These are phyloP conservation scores for Lepidocyrtoides sp. DNA, from an alignment of 2,888 invertebrate species.

Conservation along the genomic window DNA sequence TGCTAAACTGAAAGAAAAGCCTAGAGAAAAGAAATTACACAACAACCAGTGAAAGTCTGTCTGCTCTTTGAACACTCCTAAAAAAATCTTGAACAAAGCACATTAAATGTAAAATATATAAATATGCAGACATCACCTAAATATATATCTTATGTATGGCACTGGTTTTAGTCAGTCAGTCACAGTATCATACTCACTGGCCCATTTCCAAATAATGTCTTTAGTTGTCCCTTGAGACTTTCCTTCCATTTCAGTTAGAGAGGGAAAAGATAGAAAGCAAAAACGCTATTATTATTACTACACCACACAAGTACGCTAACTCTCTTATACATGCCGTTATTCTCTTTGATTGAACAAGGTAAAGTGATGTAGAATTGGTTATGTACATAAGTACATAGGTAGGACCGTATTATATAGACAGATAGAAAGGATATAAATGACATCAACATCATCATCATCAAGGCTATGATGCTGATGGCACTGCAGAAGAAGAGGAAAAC, in stretches of 20 bases:
- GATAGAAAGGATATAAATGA: conserved; percentile 27
- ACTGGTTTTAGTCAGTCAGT: conserved; percentile 23
- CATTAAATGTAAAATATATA: conserved; percentile 20
- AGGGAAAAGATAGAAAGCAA: conserved; percentile 12
- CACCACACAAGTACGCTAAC: conserved; percentile 14
- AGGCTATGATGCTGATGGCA: conserved; percentile 34
- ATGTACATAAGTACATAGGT: neutral
- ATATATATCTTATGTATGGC: neutral
- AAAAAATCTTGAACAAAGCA: conserved; percentile 1
- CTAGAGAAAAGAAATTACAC: neutral
- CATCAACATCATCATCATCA: conserved; percentile 25
- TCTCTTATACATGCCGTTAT: conserved; percentile 49
- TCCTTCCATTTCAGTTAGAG: conserved; percentile 66
- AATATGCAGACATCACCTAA: neutral
- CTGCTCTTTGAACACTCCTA: neutral
- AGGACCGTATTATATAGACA: conserved; percentile 11
- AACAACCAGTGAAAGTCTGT: neutral
- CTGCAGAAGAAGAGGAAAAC: conserved; percentile 6
- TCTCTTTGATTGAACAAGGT: conserved; percentile 49
- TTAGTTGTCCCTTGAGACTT: conserved; percentile 65
- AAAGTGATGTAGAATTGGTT: neutral
- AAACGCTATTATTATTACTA: conserved; percentile 50
- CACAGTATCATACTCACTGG: conserved; percentile 53
- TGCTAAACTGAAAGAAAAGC: neutral
- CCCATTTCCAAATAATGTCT: conserved; percentile 78